Base-by-base conservation (phyloP, 2,113 vertebrate genomes). In the Cygnus atratus region DNA sequence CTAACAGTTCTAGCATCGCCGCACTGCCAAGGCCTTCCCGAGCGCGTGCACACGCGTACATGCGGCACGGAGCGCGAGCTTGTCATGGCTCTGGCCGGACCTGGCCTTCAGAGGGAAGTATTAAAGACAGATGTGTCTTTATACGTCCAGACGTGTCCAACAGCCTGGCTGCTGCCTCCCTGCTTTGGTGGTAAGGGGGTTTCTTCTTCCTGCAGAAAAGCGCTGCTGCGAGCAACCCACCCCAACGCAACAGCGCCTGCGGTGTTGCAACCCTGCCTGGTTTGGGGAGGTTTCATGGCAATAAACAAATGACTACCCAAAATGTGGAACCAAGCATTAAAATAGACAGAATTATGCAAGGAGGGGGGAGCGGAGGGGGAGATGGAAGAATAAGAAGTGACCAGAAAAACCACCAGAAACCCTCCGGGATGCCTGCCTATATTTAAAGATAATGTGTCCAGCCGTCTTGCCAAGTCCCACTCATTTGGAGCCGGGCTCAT, bases 391-490 rank as follows among this genome's bases (percentile, higher is more conserved):
- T 82, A 72, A 93, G 74, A 88, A 95, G 71, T 93, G 95, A 97
- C 95, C 96, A 96, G 87, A 81, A 96, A 96, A 96, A 95, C 87
- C 93, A 97, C 58, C 67, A 96, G 77, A 93, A 95, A 48, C 92
- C 93, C 93, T 91, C 50, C 1, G n/a, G 88, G 96, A 95, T 92
- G 92, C 95, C 88, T 95, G 96, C 95, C 92, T 93, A 16, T 85
- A 73, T 92, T 95, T 91, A 84, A 90, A 96, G 96, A 95, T 95
- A 95, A 96, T 80, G 59, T 70, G 89, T 82, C 92, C 96, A 91
- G 77, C 41, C 1, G 28, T 79, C 89, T 76, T 95, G 95, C 96
- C 96, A 96, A 96, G 71, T 87, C 93, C 62, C 88, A 73, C 88
- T 96, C 84, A 17, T 96, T 87, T 92, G 91, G 92, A 96, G 88